These are phyloP conservation scores for Tychaedon coryphoeus DNA, from an alignment of 2,113 vertebrate species.

Conservation along the genomic window DNA sequence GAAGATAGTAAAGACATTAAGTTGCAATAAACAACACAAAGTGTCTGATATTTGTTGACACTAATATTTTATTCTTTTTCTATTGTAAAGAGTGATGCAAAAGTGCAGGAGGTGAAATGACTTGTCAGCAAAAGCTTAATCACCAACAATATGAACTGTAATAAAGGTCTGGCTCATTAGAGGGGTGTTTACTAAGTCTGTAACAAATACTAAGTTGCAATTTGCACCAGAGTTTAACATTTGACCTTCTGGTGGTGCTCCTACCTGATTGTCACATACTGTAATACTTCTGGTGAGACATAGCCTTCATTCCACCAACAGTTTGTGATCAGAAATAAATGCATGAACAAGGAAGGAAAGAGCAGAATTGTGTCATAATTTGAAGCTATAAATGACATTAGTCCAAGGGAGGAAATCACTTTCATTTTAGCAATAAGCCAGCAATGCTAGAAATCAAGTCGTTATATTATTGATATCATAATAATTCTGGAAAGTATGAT, in stretches of 20 bases:
- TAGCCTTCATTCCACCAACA: neutral
- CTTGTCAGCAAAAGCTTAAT: conserved; percentile 66
- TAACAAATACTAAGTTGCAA: conserved; percentile 41
- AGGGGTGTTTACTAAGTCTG: neutral
- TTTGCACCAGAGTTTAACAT: conserved; percentile 40
- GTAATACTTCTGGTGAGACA: neutral
- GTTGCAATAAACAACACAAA: conserved; percentile 34
- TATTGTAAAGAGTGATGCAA: conserved; percentile 34
- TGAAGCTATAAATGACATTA: neutral
- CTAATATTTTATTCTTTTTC: conserved; percentile 64
- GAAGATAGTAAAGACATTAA: conserved; percentile 32
- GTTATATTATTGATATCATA: neutral
- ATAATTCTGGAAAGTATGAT: neutral
- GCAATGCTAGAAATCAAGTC: neutral
- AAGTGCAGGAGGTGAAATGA: conserved; percentile 59
- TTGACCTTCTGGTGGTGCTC: conserved; percentile 44
- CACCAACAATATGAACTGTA: conserved; percentile 34
- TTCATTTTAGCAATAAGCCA: neutral
- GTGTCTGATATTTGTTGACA: conserved; percentile 45
- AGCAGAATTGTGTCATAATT: neutral
- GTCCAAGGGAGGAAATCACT: neutral
- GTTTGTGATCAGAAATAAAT: neutral
- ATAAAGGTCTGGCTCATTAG: conserved; percentile 61
- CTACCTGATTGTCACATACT: neutral
- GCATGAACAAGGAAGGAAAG: neutral